A percentile compares a stretch with the other conserved stretches of the same genome.
Conservation (phyloP, 2,888 invertebrate species). For the Athrips mouffetella region DNA sequence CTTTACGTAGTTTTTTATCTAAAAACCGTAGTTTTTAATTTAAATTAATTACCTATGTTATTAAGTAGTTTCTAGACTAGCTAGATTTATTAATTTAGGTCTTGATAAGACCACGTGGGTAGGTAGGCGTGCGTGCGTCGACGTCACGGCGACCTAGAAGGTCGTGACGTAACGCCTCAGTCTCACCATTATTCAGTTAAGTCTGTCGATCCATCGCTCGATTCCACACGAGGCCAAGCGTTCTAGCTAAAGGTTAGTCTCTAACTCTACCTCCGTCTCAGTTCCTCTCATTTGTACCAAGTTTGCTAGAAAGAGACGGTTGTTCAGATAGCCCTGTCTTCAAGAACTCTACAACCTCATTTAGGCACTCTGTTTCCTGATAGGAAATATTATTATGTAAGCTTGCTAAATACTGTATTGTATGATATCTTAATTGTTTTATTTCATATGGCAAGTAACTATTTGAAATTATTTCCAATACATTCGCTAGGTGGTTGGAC, state of each 20-base stretch:
- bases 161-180: slow-evolving; percentile 66
- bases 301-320: slow-evolving; percentile 4
- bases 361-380: slow-evolving; percentile 8
- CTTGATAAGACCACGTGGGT: slow-evolving; percentile 57
- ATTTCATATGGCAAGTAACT: too few relatives aligned
- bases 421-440: neutral
- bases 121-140: slow-evolving; percentile 58
- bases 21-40: slow-evolving; percentile 14
- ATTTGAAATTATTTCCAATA: neutral
- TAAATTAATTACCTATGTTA: slow-evolving; percentile 9
- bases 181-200: slow-evolving; percentile 57
- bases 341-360: slow-evolving; percentile 20
- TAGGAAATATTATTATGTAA: slow-evolving; percentile 17
- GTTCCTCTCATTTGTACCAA: slow-evolving; percentile 37
- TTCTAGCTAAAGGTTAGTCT: slow-evolving; percentile 55
- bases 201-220: slow-evolving; percentile 60
- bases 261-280: slow-evolving; percentile 43
- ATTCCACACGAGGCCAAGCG: slow-evolving; percentile 60
- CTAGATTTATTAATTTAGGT: too few relatives aligned
- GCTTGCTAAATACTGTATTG: slow-evolving; percentile 5
- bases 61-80: too few relatives aligned
- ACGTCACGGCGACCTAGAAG: slow-evolving; percentile 66
- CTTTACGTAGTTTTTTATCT: slow-evolving; percentile 23
- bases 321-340: slow-evolving; percentile 10
- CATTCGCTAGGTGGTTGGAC: slow-evolving; percentile 1